A percentile compares a stretch with the other conserved stretches of the same genome.
These are phyloP conservation scores for Thereva unica DNA, from an alignment of 2,888 invertebrate species.

Conservation along the genomic window DNA sequence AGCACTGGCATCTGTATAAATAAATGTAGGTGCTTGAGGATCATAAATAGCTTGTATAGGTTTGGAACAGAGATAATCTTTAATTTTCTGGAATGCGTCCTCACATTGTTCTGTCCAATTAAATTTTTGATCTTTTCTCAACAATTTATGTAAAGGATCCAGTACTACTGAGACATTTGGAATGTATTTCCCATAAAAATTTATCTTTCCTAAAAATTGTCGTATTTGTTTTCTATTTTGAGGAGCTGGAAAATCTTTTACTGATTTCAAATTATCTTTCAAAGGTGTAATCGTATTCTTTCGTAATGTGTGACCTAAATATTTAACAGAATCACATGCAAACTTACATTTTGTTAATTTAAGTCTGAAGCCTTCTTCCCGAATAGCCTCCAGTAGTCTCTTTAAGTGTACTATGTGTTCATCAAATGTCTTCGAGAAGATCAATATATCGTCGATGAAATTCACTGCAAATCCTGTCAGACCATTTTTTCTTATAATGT, in stretches of 20 bases:
- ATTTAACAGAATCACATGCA: constrained; percentile 36
- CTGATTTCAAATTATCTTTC: constrained; percentile 11
- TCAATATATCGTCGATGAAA: constrained; percentile 43
- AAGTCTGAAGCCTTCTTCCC: constrained; percentile 36
- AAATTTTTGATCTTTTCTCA: constrained; percentile 34
- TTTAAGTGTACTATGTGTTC: constrained; percentile 16
- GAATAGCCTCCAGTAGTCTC: constrained; percentile 40
- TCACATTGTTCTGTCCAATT: constrained; percentile 36
- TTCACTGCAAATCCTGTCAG: constrained; percentile 40
- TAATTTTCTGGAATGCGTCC: constrained; percentile 31
- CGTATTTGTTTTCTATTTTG: not conserved
- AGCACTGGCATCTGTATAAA: constrained; percentile 40
- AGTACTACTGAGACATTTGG: constrained; percentile 37
- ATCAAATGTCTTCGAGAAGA: constrained; percentile 39
- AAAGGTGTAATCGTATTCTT: constrained; percentile 39
- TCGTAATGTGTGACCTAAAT: constrained; percentile 41
- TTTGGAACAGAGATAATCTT: constrained; percentile 39
- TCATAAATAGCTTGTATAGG: constrained; percentile 41
- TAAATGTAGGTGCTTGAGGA: constrained; percentile 34
- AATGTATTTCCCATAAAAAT: constrained; percentile 41
- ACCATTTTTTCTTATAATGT: constrained; percentile 41
- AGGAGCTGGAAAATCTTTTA: constrained; percentile 14
- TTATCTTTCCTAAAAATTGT: constrained; percentile 29
- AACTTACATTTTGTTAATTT: constrained; percentile 40
- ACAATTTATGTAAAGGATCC: constrained; percentile 41